Evolutionary conservation across 2,888 invertebrate species (phyloP).

Genomic region (Parnassius smintheus): DNA sequence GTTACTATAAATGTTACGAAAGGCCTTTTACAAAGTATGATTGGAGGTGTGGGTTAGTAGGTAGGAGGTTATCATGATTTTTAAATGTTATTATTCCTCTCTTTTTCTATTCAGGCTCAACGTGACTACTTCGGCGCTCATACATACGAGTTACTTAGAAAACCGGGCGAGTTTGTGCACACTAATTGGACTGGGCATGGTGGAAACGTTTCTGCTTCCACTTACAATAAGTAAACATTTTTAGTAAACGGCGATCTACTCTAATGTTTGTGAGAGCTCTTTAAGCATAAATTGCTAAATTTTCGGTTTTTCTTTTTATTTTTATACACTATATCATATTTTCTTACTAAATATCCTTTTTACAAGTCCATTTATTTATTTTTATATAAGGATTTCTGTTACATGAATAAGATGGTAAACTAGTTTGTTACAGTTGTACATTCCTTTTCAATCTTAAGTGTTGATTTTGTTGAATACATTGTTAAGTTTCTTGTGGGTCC

Average conservation of each 20-base stretch:
- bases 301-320: background rate
- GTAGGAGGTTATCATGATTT: background rate
- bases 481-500: background rate
- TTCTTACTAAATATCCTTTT: too few relatives aligned
- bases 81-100: slow-evolving; percentile 28
- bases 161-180: slow-evolving; percentile 95
- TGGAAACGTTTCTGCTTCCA: slow-evolving; percentile 96
- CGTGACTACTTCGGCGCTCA: slow-evolving; percentile 99
- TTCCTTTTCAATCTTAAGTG: too few relatives aligned
- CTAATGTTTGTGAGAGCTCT: background rate
- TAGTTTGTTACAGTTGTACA: too few relatives aligned
- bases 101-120: slow-evolving; percentile 85
- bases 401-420: too few relatives aligned
- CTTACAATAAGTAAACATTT: slow-evolving; percentile 81
- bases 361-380: too few relatives aligned
- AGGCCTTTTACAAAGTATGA: background rate
- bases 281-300: background rate
- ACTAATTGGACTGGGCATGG: slow-evolving; percentile 99
- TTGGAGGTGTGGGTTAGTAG: background rate
- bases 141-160: slow-evolving; percentile 93
- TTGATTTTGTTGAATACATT: background rate
- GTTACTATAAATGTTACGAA: too few relatives aligned
- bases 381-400: too few relatives aligned
- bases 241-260: background rate
- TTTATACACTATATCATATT: too few relatives aligned